Evolutionary conservation across 2,113 vertebrate genomes (phyloP), one percentile per base, ranked within the genome.

Genomic region (Lophotis ruficrista): DNA sequence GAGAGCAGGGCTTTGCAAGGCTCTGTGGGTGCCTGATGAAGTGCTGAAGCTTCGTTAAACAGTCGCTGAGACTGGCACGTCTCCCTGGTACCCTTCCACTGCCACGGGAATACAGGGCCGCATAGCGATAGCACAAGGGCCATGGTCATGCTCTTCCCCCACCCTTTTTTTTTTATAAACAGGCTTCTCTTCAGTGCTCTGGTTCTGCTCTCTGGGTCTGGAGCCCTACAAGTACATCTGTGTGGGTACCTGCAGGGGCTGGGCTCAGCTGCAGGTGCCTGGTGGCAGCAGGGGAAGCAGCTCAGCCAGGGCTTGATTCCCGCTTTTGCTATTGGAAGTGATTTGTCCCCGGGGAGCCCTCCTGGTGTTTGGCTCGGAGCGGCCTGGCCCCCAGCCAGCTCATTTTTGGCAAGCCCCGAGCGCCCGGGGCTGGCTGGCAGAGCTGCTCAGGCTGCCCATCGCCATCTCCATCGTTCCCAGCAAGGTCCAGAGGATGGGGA

Each of bases 381-480:
- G 66, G 43, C 72, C 47, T 71, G 60, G 23, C 27, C 28, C 8
- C 20, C 0, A 5, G 64, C 77, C 90, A 68, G 69, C 21, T 48
- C 2, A 1, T 4, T 71, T 95, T 75, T 83, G 56, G 58, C 90
- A 81, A 75, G 50, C 33, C 41, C 8, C 31, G 64, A 71, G 35
- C 27, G 38, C 60, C 77, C 24, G 12, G 77, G 61, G 60, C 33
- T 37, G 80, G 43, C 10, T 93, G 86, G 35, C 81, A 57, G 76
- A 86, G 76, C 47, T 57, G 64, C 64, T 87, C 37, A 28, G 61
- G 25, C 69, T 83, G 90, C 47, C 50, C 77, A 12, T 47, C 7
- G 1, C 78, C 5, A 1, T 64, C 62, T 51, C 56, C 50, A 28
- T 24, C 0, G 0, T 18, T 68, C n/a, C 48, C 43, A 37, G 28